A percentile compares a stretch with the other conserved stretches of the same genome.
Conservation (phyloP, 2,113 vertebrate genomes). For the Psilopsiagon aurifrons region DNA sequence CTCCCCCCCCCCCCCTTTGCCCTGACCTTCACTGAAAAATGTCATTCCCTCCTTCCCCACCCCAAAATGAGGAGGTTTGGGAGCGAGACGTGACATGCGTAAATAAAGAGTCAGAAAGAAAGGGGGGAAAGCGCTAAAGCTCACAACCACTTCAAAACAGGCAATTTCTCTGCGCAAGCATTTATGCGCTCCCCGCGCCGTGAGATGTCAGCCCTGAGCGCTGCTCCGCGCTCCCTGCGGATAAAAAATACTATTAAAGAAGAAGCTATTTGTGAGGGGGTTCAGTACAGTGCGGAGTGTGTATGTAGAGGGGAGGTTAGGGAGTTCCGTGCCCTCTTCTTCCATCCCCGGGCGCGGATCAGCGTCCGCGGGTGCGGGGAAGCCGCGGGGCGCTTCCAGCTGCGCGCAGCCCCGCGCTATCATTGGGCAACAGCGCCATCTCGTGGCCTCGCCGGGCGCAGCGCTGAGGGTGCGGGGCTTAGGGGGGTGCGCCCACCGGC, state of each 20-base stretch:
- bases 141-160: background rate
- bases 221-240: background rate
- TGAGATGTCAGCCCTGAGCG: background rate
- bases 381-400: background rate
- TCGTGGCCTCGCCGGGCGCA: background rate
- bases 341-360: background rate
- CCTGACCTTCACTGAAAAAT: slow-evolving; percentile 39
- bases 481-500: background rate
- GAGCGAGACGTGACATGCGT: background rate
- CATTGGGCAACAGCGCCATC: slow-evolving; percentile 22
- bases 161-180: background rate
- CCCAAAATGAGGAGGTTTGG: background rate
- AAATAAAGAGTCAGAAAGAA: background rate
- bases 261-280: background rate
- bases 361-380: background rate
- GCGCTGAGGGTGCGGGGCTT: background rate
- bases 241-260: background rate
- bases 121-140: background rate
- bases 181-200: background rate
- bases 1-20: background rate
- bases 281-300: background rate
- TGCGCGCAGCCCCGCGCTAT: background rate
- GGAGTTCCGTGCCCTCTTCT: background rate
- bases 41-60: background rate
- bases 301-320: background rate